Evolutionary conservation across 2,797 vertebrate genomes (phyloP).

Genomic region (Urosaurus nigricauda): DNA sequence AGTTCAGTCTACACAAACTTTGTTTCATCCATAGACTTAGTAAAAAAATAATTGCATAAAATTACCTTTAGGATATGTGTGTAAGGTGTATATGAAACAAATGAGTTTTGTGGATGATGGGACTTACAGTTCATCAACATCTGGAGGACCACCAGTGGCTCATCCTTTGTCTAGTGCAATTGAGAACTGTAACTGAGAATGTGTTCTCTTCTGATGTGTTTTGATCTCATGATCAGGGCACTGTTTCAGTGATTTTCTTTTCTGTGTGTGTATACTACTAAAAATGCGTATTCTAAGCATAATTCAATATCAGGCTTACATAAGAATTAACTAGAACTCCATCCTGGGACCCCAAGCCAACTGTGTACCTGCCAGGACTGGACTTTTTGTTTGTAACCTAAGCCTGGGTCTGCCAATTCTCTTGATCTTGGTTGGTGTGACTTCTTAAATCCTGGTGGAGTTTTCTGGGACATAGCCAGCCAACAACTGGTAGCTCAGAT

Average conservation of each 20-base stretch:
- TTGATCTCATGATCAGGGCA: slow-evolving; percentile 24
- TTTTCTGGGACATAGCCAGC: slow-evolving; percentile 14
- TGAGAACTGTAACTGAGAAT: neutral
- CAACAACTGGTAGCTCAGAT: neutral
- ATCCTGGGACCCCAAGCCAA: slow-evolving; percentile 6
- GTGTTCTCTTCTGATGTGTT: fast-evolving
- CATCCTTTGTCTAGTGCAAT: neutral
- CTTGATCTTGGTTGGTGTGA: slow-evolving; percentile 20
- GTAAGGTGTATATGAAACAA: no score
- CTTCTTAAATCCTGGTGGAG: slow-evolving; percentile 16
- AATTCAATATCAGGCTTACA: slow-evolving; percentile 30
- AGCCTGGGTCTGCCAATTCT: neutral
- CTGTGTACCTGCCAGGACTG: slow-evolving; percentile 27
- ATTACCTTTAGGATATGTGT: no score
- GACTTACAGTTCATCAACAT: neutral
- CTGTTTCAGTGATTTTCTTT: neutral
- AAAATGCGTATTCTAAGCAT: slow-evolving; percentile 53
- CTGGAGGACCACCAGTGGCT: neutral
- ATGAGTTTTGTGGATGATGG: no score
- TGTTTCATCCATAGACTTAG: no score
- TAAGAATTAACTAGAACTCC: slow-evolving; percentile 48
- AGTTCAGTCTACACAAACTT: no score
- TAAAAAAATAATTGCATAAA: no score
- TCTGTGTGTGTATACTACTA: neutral
- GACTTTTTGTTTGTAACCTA: slow-evolving; percentile 50